Evolutionary conservation across 1,140 invertebrate genomes (phyloP), one percentile per base, ranked within the genome.

Genomic region (Megalopta genalis): DNA sequence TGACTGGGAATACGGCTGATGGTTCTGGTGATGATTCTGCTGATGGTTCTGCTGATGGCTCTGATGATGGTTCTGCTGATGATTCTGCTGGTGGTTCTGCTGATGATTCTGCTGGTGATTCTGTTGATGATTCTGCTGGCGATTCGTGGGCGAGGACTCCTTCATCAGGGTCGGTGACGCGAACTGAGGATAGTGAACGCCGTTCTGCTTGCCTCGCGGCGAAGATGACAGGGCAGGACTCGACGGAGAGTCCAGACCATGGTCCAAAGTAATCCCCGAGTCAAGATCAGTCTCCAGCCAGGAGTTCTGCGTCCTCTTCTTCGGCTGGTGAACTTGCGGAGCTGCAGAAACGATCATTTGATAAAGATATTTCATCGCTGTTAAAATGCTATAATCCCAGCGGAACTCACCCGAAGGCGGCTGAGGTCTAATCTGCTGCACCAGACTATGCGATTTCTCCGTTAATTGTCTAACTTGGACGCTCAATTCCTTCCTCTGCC

Each of bases 211-310:
- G 18, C 82, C 64, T 27, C 81, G 81, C 0, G 90, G 86, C 5
- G 90, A 90, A 23, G 85, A 82, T 10, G 89, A 90, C 7, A 80
- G 42, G 25, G 85, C 82, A 0, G 89, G 87, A 23, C 89, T 91
- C 49, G 89, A 84, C 0, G 92, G 90, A 3, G 91, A 90, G 59
- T 91, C 90, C 8, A 90, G 80, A 5, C 94, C 95, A 79, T 95
- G 94, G 84, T 96, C 95, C 27, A 94, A 90, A 0, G 95, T 95
- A 71, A 95, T 93, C 76, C 96, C 95, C 0, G 96, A 95, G 89
- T 98, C 97, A 46, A 98, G 90, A 93, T 98, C 97, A 1, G 97
- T 98, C 92, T 98, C 97, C n/a, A 96, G 93, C 96, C 98, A 98
- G 16, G 95, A 94, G 93, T 68, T 93, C 78, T 85, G 91, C 76